Conservation (phyloP, 2,797 vertebrate species). For the Cyclopterus lumpus region DNA sequence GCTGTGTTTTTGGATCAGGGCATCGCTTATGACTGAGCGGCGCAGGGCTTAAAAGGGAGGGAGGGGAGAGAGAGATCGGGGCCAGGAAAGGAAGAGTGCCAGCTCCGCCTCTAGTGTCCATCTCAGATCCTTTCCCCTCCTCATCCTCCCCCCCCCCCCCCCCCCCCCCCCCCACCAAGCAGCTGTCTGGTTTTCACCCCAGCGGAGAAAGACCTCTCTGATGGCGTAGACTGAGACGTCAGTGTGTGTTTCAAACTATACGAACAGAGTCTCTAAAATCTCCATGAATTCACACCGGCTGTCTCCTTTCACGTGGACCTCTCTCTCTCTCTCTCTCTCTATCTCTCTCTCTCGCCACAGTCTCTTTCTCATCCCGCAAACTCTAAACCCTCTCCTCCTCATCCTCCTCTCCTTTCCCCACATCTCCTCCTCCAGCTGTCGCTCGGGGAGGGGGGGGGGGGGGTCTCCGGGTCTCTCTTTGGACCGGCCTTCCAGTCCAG, state of each 20-base stretch:
- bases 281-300: slow-evolving; percentile 49
- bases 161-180: slow-evolving; percentile 33
- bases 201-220: slow-evolving; percentile 69
- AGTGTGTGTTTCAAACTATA: slow-evolving; percentile 45
- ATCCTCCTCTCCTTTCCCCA: slow-evolving; percentile 11
- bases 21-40: slow-evolving; percentile 54
- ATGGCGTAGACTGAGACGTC: slow-evolving; percentile 66
- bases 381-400: slow-evolving; percentile 14
- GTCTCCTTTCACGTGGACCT: slow-evolving; percentile 14
- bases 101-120: slow-evolving; percentile 67
- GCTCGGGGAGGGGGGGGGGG: no score
- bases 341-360: background rate
- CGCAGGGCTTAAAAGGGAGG: slow-evolving; percentile 26
- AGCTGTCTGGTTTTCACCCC: slow-evolving; percentile 66
- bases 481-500: slow-evolving; percentile 53
- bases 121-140: slow-evolving; percentile 62
- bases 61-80: slow-evolving; percentile 39
- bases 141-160: slow-evolving; percentile 55
- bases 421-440: slow-evolving; percentile 51
- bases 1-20: slow-evolving; percentile 68
- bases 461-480: slow-evolving; percentile 33
- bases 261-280: slow-evolving; percentile 56
- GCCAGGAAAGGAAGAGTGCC: slow-evolving; percentile 74
- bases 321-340: slow-evolving; percentile 1
- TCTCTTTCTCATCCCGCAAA: slow-evolving; percentile 24